phyloP scores from a whole-genome alignment of 2,888 invertebrate genomes.

The Caradrina clavipalpis region DNA sequence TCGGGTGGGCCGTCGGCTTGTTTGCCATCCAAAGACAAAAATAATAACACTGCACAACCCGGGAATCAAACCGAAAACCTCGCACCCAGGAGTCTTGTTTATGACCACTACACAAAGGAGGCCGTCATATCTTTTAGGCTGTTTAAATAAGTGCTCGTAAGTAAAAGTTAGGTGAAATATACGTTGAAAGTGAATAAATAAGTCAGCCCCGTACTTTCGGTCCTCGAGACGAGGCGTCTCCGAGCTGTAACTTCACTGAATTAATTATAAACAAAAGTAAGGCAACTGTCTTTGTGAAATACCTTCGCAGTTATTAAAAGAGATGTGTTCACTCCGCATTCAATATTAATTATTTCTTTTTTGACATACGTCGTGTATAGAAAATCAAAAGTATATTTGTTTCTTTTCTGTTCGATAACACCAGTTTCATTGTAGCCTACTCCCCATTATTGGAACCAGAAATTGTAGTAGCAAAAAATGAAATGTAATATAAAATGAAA shows the following conservation, averaged over 20 bases:
- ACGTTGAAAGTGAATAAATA: conserved; percentile 63
- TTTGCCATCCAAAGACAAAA: too few species aligned
- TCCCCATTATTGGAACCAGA: not conserved
- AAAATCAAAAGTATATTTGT: not conserved
- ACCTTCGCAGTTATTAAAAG: conserved; percentile 41
- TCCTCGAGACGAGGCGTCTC: conserved; percentile 44
- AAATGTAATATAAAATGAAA: conserved; percentile 1
- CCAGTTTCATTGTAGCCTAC: not conserved
- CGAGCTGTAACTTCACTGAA: conserved; percentile 71
- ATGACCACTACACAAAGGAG: not conserved
- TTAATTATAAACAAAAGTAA: conserved; percentile 77
- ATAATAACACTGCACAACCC: not conserved
- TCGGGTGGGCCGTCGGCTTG: too few species aligned
- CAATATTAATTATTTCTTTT: conserved; percentile 28
- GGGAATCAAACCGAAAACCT: not conserved
- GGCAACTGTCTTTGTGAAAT: conserved; percentile 65
- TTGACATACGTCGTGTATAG: not conserved
- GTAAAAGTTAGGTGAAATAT: conserved; percentile 49
- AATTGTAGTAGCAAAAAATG: not conserved
- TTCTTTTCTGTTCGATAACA: not conserved
- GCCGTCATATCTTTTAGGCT: conserved; percentile 20
- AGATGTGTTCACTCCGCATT: conserved; percentile 30
- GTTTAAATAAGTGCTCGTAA: conserved; percentile 33
- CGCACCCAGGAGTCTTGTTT: not conserved
- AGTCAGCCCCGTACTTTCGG: conserved; percentile 56